A percentile compares a stretch with the other conserved stretches of the same genome.
Conservation (phyloP, 2,888 invertebrate genomes). For the Plusia festucae region DNA sequence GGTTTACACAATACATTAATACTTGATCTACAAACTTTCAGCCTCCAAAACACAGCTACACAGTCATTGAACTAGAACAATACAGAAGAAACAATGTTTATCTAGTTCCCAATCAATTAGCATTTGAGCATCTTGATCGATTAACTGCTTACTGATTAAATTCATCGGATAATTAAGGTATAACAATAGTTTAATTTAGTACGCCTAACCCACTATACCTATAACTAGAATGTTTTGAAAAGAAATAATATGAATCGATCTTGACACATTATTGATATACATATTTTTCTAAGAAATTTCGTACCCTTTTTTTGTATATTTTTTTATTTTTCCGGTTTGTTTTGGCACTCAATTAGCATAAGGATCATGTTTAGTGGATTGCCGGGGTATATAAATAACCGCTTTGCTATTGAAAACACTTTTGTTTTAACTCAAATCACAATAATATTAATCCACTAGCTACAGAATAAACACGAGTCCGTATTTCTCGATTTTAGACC, state of each 20-base stretch:
- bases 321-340: too few species aligned
- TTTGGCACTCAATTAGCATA: too few species aligned
- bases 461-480: not conserved
- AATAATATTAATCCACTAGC: too few species aligned
- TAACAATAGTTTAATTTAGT: not conserved
- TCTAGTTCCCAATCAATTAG: conserved; percentile 7
- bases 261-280: not conserved
- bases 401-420: too few species aligned
- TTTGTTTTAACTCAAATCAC: too few species aligned
- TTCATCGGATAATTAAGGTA: not conserved
- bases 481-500: conserved; percentile 25
- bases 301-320: too few species aligned
- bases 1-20: not conserved
- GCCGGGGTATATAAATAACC: too few species aligned
- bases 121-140: conserved; percentile 17
- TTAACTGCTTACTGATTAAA: conserved; percentile 28
- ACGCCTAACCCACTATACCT: not conserved
- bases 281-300: too few species aligned
- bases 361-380: too few species aligned
- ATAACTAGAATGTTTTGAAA: not conserved
- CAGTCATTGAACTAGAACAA: conserved; percentile 5
- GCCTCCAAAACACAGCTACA: not conserved
- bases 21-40: not conserved
- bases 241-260: not conserved
- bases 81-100: conserved; percentile 6